These are phyloP conservation scores for Axinella damicornis DNA, from an alignment of 37 sponge, comb jelly and placozoan species.

Conservation along the genomic window DNA sequence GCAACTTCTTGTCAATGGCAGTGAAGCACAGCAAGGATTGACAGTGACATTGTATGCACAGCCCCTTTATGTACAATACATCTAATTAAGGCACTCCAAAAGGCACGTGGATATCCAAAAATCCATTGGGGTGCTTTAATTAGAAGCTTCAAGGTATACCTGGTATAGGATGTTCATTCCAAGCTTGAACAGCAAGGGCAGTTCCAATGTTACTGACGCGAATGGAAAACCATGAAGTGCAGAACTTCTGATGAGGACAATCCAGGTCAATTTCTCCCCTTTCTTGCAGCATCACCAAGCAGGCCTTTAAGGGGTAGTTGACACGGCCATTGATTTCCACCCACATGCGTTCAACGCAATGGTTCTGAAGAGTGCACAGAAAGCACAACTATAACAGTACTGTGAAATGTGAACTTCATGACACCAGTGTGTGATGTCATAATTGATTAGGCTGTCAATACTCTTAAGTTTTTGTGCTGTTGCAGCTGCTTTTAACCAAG, in stretches of 20 bases:
- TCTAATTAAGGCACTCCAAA: too few relatives aligned
- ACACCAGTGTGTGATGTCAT: too few relatives aligned
- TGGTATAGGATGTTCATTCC: conserved; percentile 68
- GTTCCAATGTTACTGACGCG: conserved; percentile 34
- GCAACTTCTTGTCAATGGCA: not conserved
- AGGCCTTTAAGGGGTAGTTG: conserved; percentile 63
- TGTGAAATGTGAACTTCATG: too few relatives aligned
- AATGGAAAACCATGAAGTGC: conserved; percentile 61
- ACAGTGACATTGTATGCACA: too few relatives aligned
- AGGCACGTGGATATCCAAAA: too few relatives aligned
- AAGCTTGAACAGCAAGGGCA: conserved; percentile 30
- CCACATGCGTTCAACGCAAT: conserved; percentile 61
- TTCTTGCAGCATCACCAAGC: conserved; percentile 39
- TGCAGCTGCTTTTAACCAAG: too few relatives aligned
- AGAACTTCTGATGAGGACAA: conserved; percentile 29
- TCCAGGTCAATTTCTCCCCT: conserved; percentile 38
- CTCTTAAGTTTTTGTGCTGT: too few relatives aligned
- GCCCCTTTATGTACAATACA: too few relatives aligned
- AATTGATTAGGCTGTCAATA: too few relatives aligned
- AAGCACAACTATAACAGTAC: not conserved
- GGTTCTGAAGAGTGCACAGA: conserved; percentile 40
- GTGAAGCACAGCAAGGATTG: not conserved
- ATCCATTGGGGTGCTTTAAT: not conserved
- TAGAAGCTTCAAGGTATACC: not conserved
- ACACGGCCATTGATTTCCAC: conserved; percentile 64